Conservation (phyloP, 2,113 vertebrate species). For the Gymnarchus niloticus region DNA sequence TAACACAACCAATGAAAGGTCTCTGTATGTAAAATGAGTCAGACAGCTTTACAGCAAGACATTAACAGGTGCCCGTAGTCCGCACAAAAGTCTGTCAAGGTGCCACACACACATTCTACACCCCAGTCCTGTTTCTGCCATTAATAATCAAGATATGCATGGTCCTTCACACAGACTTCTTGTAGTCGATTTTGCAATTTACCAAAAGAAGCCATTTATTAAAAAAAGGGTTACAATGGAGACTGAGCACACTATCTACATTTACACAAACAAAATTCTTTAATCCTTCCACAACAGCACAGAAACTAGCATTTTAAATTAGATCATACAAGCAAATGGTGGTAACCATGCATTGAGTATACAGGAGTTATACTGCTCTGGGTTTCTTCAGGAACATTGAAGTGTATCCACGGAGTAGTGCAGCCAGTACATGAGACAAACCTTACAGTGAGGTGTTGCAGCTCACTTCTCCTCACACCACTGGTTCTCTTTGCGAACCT, state of each 20-base stretch:
- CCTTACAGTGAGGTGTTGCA: constrained; percentile 61
- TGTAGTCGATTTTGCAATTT: no score
- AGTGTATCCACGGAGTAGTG: constrained; percentile 83
- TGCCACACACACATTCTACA: background rate
- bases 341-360: constrained; percentile 71
- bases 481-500: constrained; percentile 99
- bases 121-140: background rate
- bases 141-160: background rate
- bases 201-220: background rate
- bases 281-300: constrained; percentile 23
- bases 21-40: background rate
- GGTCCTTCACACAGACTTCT: background rate
- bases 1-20: background rate
- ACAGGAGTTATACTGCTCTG: constrained; percentile 67
- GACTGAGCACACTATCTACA: background rate
- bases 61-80: background rate
- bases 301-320: constrained; percentile 48
- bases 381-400: constrained; percentile 83
- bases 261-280: background rate
- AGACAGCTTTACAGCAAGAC: background rate
- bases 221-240: background rate
- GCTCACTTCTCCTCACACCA: constrained; percentile 98
- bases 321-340: constrained; percentile 63
- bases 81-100: background rate
- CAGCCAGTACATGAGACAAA: constrained; percentile 54